Evolutionary conservation across 2,113 vertebrate species (phyloP), one percentile per base, ranked within the genome.

Genomic region (Scomber japonicus): DNA sequence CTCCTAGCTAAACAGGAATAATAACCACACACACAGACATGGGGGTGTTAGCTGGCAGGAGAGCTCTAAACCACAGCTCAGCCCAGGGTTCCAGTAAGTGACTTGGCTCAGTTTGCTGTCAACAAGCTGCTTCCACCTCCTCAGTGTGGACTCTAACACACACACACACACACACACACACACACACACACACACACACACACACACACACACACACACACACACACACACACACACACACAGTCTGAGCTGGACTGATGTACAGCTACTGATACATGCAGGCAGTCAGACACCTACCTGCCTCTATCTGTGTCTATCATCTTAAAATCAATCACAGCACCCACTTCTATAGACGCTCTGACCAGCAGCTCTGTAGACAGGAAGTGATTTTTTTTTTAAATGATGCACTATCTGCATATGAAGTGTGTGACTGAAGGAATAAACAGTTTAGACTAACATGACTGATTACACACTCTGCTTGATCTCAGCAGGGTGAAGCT

Each of bases 21-120:
- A 72, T 11, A 64, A 62, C 54, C 31, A 73, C n/a, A 51, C 17
- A 55, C 15, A n/a, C 64, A 54, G 10, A 30, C 24, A 27, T 27
- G 45, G 44, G n/a, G 53, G 31, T 30, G 44, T 14, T 82, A 55
- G 54, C 60, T 71, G 50, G 72, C 65, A 59, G 30, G 54, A 16
- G 13, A 16, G 61, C 65, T 65, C 57, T 49, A 80, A 82, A 86
- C 84, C 82, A 71, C 79, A 76, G 67, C 55, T 46, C 53, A 17
- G 75, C 78, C 57, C 81, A 21, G 49, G 31, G 10, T 82, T 82
- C 82, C 84, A 87, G 78, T 46, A 80, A 89, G 76, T 11, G 30
- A 46, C 78, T 73, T 77, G 78, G 75, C 86, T 75, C 55, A 2
- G 35, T 46, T 57, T n/a, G 57, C 54, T 78, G 73, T 74, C 48